Base-by-base conservation (phyloP, 2,888 invertebrate genomes). In the Acleris cristana region DNA sequence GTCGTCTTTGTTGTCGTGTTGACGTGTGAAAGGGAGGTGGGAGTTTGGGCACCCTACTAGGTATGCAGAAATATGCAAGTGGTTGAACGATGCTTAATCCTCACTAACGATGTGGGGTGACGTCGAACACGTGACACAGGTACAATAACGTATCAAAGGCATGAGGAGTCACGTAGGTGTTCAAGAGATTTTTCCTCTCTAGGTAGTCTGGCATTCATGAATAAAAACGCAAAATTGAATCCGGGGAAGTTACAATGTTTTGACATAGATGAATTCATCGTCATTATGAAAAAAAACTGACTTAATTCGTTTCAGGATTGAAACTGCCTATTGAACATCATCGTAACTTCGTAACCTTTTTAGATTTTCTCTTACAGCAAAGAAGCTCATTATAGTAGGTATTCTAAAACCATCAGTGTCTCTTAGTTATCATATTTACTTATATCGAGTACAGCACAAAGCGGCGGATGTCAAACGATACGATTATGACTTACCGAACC, bases 21-120 rank as follows among this genome's bases (percentile, higher is more conserved):
- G 26, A 65, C 64, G 59, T 65, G 69, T 70, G 48, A 44, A 64
- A 51, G 72, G 72, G 34, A 16, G 63, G n/a, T 16, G 59, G 44
- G 19, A 72, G 74, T 21, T 34, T 4, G 8, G 45, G 18, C 34
- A 34, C 8, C 44, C 18, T 65, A 58, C 40, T 55, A 72, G 68
- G 77, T 76, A 81, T 79, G 78, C 77, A 82, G 34, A 8, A 82
- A 82, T 83, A 76, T 78, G 77, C 74, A 75, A 71, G 75, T 72
- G 77, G 78, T 81, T 75, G 75, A 76, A 75, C 73, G 74, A 76
- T 75, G 78, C 81, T 82, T 81, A 76, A 76, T 78, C 75, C 74
- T 75, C 77, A 71, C 83, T 83, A 82, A 83, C 81, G 81, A 83
- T 70, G 79, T 78, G 72, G 76, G 79, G 83, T 77, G 82, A 76